Percentiles rank a stretch among this genome's conserved stretches.
These are phyloP conservation scores for Apolygus lucorum DNA, from an alignment of 1,140 invertebrate species.

Conservation along the genomic window DNA sequence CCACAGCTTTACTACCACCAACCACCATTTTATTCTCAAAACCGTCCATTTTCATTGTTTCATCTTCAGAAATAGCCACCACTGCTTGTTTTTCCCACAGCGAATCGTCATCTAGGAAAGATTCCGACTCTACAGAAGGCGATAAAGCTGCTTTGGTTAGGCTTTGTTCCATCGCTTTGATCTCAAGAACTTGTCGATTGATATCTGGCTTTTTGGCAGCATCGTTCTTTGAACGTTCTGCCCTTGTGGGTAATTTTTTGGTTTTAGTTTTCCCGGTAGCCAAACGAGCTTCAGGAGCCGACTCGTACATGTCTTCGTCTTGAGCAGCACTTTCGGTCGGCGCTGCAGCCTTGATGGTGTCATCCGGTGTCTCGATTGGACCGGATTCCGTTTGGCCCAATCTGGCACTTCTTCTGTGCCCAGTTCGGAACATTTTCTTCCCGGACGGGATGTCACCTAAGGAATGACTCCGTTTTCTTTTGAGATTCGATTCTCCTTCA, in stretches of 20 bases:
- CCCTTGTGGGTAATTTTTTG: not conserved
- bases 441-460: not conserved
- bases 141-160: not conserved
- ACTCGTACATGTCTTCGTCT: not conserved
- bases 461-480: not conserved
- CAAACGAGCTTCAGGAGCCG: not conserved
- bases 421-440: not conserved
- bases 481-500: not conserved
- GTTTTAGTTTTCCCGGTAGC: not conserved
- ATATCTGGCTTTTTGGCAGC: not conserved
- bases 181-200: not conserved
- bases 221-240: not conserved
- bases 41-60: not conserved
- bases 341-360: no score
- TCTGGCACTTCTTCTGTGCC: not conserved
- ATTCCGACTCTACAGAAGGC: not conserved
- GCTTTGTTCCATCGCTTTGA: not conserved
- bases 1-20: not conserved
- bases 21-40: not conserved
- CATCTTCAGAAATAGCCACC: not conserved
- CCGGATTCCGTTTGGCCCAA: not conserved
- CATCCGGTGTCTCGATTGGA: no score
- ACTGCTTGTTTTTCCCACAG: slow-evolving; percentile 8
- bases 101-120: not conserved
- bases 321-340: not conserved